A percentile compares a stretch with the other conserved stretches of the same genome.
Evolutionary conservation across 2,888 invertebrate species (phyloP).

Genomic region (Calephelis perditalis): DNA sequence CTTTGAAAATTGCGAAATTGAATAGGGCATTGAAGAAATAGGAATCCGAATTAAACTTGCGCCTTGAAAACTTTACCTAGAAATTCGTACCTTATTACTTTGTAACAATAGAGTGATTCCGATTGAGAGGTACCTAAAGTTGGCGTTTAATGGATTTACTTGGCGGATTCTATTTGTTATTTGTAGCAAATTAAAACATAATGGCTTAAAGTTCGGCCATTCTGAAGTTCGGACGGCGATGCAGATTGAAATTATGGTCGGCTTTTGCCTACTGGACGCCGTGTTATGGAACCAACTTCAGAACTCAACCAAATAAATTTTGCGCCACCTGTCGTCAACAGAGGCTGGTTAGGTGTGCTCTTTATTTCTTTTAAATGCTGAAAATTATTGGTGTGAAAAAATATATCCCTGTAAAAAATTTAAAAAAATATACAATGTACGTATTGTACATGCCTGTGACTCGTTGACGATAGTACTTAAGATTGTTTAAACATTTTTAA

Average conservation of each 20-base stretch:
- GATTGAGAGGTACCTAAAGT: slow-evolving; percentile 37
- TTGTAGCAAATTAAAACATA: slow-evolving; percentile 62
- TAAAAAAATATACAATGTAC: too few relatives aligned
- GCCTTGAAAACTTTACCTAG: slow-evolving; percentile 70
- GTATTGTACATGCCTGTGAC: too few relatives aligned
- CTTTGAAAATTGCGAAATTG: slow-evolving; percentile 13
- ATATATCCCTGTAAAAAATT: too few relatives aligned
- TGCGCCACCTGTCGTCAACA: slow-evolving; percentile 49
- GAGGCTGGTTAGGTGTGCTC: background rate
- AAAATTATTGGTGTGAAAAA: too few relatives aligned
- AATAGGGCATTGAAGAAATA: slow-evolving; percentile 33
- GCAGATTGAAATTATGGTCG: slow-evolving; percentile 74
- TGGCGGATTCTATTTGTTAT: slow-evolving; percentile 59
- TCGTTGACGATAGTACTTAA: too few relatives aligned
- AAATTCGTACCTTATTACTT: slow-evolving; percentile 68
- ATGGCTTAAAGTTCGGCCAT: slow-evolving; percentile 64
- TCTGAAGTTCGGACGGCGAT: slow-evolving; percentile 54
- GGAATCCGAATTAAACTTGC: slow-evolving; percentile 48
- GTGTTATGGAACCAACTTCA: slow-evolving; percentile 45
- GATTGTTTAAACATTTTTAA: too few relatives aligned
- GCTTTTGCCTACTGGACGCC: slow-evolving; percentile 39
- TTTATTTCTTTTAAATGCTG: background rate
- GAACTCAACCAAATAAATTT: slow-evolving; percentile 66
- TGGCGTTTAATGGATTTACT: slow-evolving; percentile 35
- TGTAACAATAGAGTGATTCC: slow-evolving; percentile 54